Evolutionary conservation across 1,140 invertebrate species (phyloP).

Genomic region (Probaryconus sp.): DNA sequence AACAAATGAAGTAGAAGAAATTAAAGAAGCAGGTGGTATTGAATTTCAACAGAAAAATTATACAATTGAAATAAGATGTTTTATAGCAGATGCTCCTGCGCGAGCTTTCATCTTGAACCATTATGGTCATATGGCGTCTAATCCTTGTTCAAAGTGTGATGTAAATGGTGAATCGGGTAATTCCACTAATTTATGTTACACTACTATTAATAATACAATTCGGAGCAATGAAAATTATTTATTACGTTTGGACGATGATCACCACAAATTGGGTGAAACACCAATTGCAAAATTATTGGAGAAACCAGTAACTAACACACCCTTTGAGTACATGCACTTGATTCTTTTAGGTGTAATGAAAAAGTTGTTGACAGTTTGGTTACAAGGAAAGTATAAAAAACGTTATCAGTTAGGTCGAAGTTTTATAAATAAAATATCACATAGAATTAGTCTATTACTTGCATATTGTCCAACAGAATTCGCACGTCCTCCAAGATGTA

Average conservation of each 20-base stretch:
- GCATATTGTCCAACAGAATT: conserved; percentile 48
- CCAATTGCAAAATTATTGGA: conserved; percentile 18
- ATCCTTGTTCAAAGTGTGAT: no score
- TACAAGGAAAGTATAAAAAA: conserved; percentile 31
- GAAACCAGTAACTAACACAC: conserved; percentile 18
- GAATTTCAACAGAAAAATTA: background rate
- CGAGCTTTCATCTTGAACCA: conserved; percentile 34
- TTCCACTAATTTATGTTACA: background rate
- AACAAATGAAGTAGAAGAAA: conserved; percentile 1
- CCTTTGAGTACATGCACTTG: conserved; percentile 46
- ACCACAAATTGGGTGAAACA: conserved; percentile 13
- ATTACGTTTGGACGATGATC: no score
- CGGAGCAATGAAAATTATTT: no score
- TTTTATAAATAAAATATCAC: background rate
- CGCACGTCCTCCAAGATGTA: conserved; percentile 18
- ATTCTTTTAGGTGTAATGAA: conserved; percentile 43
- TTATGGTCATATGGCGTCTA: conserved; percentile 5
- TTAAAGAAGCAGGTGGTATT: conserved; percentile 17
- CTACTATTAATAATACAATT: conserved; percentile 22
- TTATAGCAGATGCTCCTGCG: conserved; percentile 32
- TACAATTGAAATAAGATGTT: conserved; percentile 3
- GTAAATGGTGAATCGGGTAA: conserved; percentile 28
- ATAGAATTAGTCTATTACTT: background rate
- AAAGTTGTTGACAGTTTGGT: conserved; percentile 27
- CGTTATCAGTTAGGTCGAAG: background rate